Evolutionary conservation across 2,797 vertebrate species (phyloP).

Genomic region (Tadarida brasiliensis): DNA sequence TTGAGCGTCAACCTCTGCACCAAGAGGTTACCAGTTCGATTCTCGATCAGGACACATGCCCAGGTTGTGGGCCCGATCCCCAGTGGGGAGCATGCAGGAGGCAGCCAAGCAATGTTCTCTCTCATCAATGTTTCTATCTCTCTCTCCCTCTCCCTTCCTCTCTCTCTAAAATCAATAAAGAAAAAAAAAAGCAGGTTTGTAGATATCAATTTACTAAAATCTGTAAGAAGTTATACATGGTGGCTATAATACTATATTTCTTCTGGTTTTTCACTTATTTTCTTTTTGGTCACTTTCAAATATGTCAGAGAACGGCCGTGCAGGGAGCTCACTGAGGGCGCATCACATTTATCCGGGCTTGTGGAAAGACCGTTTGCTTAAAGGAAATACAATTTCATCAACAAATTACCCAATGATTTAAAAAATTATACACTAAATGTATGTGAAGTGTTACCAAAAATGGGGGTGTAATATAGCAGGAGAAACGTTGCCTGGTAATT

Average conservation of each 20-base stretch:
- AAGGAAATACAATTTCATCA: background rate
- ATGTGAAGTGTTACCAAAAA: background rate
- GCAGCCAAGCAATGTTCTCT: too few species aligned
- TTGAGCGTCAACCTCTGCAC: too few species aligned
- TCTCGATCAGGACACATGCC: too few species aligned
- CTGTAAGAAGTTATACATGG: background rate
- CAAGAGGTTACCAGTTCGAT: too few species aligned
- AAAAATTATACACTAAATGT: background rate
- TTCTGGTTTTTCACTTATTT: background rate
- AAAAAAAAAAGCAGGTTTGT: background rate
- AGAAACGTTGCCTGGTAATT: background rate
- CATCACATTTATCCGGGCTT: background rate
- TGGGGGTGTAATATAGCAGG: background rate
- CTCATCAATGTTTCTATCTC: too few species aligned
- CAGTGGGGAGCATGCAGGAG: too few species aligned
- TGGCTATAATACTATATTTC: background rate
- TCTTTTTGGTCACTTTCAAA: background rate
- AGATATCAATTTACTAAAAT: background rate
- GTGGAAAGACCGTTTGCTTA: background rate
- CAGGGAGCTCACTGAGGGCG: background rate
- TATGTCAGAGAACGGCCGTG: background rate
- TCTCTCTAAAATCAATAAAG: too few species aligned
- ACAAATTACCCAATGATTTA: background rate
- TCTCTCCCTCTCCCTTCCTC: too few species aligned
- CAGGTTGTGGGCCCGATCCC: too few species aligned